phyloP scores from a whole-genome alignment of 2,113 vertebrate species.

The Hirundichthys speculiger region DNA sequence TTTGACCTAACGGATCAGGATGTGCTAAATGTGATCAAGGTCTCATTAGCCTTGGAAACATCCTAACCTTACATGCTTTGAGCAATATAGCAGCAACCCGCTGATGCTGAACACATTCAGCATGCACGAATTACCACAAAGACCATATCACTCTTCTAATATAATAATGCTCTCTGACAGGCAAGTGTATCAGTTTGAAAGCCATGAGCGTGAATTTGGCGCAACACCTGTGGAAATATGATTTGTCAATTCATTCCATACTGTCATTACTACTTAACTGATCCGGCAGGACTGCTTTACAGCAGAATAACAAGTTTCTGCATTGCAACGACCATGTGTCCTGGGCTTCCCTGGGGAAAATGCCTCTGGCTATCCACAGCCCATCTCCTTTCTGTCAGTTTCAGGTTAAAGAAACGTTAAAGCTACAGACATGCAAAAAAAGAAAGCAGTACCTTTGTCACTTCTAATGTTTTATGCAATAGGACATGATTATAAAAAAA shows the following conservation, averaged over 20 bases:
- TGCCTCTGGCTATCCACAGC: slow-evolving; percentile 52
- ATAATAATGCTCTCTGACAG: slow-evolving; percentile 13
- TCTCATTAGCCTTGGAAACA: slow-evolving; percentile 61
- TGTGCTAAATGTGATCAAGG: slow-evolving; percentile 67
- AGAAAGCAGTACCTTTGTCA: no score
- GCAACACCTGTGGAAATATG: slow-evolving; percentile 63
- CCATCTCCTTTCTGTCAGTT: slow-evolving; percentile 56
- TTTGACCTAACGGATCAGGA: slow-evolving; percentile 68
- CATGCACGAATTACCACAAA: neutral
- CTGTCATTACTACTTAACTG: slow-evolving; percentile 74
- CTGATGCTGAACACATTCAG: neutral
- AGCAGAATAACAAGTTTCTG: slow-evolving; percentile 73
- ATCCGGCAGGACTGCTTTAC: slow-evolving; percentile 67
- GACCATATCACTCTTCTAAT: neutral
- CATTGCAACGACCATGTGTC: slow-evolving; percentile 76
- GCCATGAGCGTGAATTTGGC: slow-evolving; percentile 24
- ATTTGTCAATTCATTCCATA: slow-evolving; percentile 61
- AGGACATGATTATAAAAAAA: no score
- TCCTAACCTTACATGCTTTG: slow-evolving; percentile 13
- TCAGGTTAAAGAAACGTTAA: slow-evolving; percentile 21
- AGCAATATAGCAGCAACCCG: slow-evolving; percentile 10
- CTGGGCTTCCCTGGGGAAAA: slow-evolving; percentile 48
- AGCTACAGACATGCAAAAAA: neutral
- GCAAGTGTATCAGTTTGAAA: slow-evolving; percentile 23
- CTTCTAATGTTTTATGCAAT: no score